Conservation (phyloP, 2,113 vertebrate species). For the Microcebus murinus region DNA sequence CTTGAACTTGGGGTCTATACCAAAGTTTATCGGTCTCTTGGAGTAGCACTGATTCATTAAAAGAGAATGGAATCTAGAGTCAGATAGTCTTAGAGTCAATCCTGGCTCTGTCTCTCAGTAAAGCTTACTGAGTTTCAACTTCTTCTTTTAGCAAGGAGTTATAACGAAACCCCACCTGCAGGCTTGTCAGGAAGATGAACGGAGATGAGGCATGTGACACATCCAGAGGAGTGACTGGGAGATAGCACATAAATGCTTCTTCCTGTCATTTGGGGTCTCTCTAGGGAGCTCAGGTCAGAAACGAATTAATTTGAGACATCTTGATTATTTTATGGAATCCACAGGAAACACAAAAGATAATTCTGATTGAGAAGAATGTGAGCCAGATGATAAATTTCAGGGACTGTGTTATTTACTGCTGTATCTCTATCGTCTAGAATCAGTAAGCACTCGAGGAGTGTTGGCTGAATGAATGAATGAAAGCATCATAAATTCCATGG, state of each 20-base stretch:
- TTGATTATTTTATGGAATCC: background rate
- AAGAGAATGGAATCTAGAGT: background rate
- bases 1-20: background rate
- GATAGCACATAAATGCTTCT: background rate
- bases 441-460: background rate
- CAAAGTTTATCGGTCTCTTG: background rate
- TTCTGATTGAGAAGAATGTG: background rate
- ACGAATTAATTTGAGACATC: background rate
- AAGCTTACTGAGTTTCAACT: background rate
- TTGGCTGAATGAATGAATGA: background rate
- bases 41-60: background rate
- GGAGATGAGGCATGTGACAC: background rate
- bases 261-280: background rate
- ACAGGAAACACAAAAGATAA: background rate
- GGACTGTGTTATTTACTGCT: background rate
- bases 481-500: background rate
- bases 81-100: background rate
- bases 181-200: background rate
- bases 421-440: background rate
- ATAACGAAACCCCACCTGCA: background rate
- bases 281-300: background rate
- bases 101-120: background rate
- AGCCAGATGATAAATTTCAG: background rate
- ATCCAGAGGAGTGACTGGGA: background rate
- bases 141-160: background rate